A percentile compares a stretch with the other conserved stretches of the same genome.
Conservation (phyloP, 2,797 vertebrate genomes). For the Hirundo rustica region DNA sequence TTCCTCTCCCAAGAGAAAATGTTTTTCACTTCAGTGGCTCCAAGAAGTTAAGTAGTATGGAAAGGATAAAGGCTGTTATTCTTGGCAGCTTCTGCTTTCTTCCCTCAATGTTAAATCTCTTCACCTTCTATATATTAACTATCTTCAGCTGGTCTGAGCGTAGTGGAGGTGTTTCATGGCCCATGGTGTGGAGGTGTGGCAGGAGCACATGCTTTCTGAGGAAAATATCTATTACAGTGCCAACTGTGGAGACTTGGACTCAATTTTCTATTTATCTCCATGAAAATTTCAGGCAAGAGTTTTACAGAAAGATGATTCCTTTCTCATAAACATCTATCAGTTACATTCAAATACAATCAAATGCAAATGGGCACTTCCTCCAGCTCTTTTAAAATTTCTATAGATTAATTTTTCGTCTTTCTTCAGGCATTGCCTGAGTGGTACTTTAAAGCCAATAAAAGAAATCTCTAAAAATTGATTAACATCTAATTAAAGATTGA, state of each 20-base stretch:
- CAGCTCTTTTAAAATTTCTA: neutral
- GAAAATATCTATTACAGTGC: neutral
- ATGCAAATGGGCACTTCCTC: neutral
- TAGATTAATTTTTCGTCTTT: neutral
- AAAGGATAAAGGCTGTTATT: neutral
- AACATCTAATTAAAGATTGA: conserved; percentile 7
- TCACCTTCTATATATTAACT: neutral
- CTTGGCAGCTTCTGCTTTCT: neutral
- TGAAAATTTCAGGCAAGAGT: neutral
- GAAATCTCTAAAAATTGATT: neutral
- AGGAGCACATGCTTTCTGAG: neutral
- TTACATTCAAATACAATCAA: neutral
- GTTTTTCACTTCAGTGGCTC: neutral
- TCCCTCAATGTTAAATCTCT: neutral
- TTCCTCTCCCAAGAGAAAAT: neutral
- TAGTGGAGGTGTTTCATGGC: neutral
- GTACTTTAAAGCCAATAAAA: neutral
- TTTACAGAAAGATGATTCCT: neutral
- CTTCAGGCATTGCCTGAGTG: neutral
- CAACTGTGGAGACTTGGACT: neutral
- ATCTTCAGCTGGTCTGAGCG: neutral
- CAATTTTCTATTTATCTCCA: neutral
- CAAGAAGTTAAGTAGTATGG: neutral
- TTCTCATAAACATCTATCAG: neutral
- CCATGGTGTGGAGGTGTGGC: neutral